Evolutionary conservation across 2,888 invertebrate genomes (phyloP), one percentile per base, ranked within the genome.

Genomic region (Lithophane semibrunnea): DNA sequence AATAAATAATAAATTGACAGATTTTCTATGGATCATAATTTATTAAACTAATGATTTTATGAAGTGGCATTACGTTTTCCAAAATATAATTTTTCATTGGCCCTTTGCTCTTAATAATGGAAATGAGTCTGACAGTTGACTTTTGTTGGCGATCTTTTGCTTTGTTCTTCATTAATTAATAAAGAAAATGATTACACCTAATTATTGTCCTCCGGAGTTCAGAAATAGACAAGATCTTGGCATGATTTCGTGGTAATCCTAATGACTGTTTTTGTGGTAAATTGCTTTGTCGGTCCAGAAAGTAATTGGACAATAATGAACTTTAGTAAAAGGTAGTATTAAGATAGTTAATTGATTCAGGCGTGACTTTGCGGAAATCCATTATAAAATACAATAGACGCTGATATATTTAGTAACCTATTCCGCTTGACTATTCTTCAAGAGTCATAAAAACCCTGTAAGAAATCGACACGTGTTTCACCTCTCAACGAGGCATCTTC

Each of bases 231-330:
- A 44, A 9, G 29, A 44, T n/a, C 18, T 29, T 42, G 12, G 12
- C 24, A 73, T 52, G 37, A 64, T 64, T 49, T 24, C 54, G 37
- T 42, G 1, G 24, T 71, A 44, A 37, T 29, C 16, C 24, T 76
- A 37, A 76, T 21, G 13, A 29, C 13, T 16, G n/a, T 49, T 44
- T 60, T 52, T 74, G 75, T 73, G 29, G n/a, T 44, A 37, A 49
- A 47, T 49, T 56, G 47, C 56, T 63, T 80, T 49, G 47, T 49
- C 47, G 49, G 61, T 24, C 16, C 8, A 47, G 37, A 64, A 80
- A 49, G 18, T 80, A 80, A 73, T 77, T 77, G 37, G 42, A 24
- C 24, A 52, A 1, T 82, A 82, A 81, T 75, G 37, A 52, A 18
- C 29, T 24, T 49, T 52, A 37, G 9, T 21, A 44, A 52, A 29